A percentile compares a stretch with the other conserved stretches of the same genome.
Conservation (phyloP, 2,113 vertebrate species). For the Calidris pugnax region DNA sequence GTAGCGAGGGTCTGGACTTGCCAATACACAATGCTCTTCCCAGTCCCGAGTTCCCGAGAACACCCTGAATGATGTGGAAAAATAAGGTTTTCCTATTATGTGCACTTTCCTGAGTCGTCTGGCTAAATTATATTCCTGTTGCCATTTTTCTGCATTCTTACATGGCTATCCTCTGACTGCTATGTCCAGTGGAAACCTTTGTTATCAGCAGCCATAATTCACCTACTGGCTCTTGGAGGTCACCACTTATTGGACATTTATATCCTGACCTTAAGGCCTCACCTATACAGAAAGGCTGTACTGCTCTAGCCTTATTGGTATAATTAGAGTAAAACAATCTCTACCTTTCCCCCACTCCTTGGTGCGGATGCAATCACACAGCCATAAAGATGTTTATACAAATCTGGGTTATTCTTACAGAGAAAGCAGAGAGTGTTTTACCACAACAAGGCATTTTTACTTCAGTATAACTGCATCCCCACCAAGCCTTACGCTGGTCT, state of each 20-base stretch:
- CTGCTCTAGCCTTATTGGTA: not conserved
- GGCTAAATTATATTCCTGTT: not conserved
- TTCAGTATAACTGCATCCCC: not conserved
- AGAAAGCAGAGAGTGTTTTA: not conserved
- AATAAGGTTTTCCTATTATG: not conserved
- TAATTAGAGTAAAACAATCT: not conserved
- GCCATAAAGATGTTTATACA: not conserved
- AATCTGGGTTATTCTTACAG: not conserved
- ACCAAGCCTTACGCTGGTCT: not conserved
- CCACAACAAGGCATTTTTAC: not conserved
- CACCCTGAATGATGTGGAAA: not conserved
- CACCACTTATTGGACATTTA: not conserved
- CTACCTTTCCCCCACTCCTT: not conserved
- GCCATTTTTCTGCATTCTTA: not conserved
- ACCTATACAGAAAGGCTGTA: not conserved
- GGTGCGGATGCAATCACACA: not conserved
- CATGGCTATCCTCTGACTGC: not conserved
- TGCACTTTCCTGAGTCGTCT: not conserved
- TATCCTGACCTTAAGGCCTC: not conserved
- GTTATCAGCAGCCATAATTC: not conserved
- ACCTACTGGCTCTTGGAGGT: not conserved
- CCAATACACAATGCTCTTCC: not conserved
- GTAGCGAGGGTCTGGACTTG: not conserved
- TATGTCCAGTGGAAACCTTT: not conserved
- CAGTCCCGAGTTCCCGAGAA: not conserved